Conservation (phyloP, 2,888 invertebrate species). For the Exephanes ischioxanthus region DNA sequence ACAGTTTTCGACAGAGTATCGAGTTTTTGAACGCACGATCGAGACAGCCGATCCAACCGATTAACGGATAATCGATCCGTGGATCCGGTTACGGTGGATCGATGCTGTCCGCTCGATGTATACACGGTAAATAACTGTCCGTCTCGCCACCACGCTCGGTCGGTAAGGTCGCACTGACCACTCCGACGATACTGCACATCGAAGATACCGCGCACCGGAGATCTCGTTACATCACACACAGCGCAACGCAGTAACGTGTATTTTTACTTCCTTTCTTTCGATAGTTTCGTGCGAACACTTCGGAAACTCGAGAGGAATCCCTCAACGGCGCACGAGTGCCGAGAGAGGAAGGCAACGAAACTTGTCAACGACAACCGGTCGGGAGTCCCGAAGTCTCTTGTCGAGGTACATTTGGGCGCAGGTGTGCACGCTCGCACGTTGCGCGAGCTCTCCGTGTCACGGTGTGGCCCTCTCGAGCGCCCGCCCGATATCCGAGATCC, state of each 20-base stretch:
- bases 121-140: background rate
- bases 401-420: conserved; percentile 35
- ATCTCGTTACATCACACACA: background rate
- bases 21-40: background rate
- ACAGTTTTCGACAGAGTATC: conserved; percentile 1
- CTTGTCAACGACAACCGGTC: conserved; percentile 38
- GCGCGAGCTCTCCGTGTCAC: conserved; percentile 1
- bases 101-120: background rate
- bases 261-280: background rate
- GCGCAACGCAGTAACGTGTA: background rate
- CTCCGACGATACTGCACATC: background rate
- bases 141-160: background rate
- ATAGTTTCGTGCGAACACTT: background rate
- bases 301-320: background rate
- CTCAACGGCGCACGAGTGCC: background rate
- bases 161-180: background rate
- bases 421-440: conserved; percentile 20
- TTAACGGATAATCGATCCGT: conserved; percentile 23
- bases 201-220: background rate
- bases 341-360: background rate
- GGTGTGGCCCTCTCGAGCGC: conserved; percentile 15
- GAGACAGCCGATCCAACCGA: background rate
- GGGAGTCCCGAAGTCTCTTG: conserved; percentile 13
- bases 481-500: conserved; percentile 52
- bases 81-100: background rate